Conservation (phyloP, 1,140 invertebrate genomes). For the Calliphora vicina region DNA sequence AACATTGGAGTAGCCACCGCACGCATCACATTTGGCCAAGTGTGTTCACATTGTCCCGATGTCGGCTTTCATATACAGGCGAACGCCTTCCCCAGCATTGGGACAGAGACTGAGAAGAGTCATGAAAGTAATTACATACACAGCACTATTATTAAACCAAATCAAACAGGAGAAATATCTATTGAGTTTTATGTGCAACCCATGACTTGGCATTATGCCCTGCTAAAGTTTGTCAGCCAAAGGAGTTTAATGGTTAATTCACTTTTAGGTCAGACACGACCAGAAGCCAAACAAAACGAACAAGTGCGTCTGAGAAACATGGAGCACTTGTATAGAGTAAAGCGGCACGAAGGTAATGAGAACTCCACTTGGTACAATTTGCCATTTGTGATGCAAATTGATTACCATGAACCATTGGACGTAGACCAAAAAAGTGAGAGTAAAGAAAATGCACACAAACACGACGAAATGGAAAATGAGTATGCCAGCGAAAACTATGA, state of each 20-base stretch:
- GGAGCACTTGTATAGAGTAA: neutral
- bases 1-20: conserved; percentile 52
- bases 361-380: conserved; percentile 34
- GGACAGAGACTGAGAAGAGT: conserved; percentile 3
- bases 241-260: neutral
- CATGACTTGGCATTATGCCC: conserved; percentile 69
- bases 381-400: conserved; percentile 49
- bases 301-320: neutral
- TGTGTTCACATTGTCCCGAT: conserved; percentile 52
- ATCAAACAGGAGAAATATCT: conserved; percentile 53
- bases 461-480: neutral
- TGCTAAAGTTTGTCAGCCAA: conserved; percentile 54
- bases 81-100: conserved; percentile 48
- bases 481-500: conserved; percentile 27
- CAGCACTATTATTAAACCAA: conserved; percentile 47
- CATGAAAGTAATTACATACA: conserved; percentile 50
- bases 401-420: conserved; percentile 42
- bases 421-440: neutral
- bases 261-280: neutral
- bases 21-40: conserved; percentile 46
- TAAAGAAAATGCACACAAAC: neutral
- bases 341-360: conserved; percentile 21
- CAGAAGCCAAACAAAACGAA: neutral
- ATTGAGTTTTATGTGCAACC: conserved; percentile 67
- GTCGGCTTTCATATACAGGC: conserved; percentile 53